These are phyloP conservation scores for Stegastes partitus DNA, from an alignment of 2,113 vertebrate genomes.

Conservation along the genomic window DNA sequence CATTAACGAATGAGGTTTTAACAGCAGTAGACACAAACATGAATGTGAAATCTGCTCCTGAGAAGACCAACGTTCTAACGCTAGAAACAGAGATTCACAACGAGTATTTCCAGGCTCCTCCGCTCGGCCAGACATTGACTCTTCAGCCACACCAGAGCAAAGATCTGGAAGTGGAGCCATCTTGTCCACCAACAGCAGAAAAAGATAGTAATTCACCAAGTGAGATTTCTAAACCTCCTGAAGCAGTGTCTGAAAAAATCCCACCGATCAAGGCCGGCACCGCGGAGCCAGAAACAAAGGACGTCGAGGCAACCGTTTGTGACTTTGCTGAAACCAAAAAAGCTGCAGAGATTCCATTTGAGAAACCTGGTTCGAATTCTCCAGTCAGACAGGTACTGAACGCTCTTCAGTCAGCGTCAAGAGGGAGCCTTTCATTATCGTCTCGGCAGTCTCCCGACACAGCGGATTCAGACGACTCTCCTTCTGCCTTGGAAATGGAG, in stretches of 20 bases:
- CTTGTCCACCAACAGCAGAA: slow-evolving; percentile 8
- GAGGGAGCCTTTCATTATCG: slow-evolving; percentile 71
- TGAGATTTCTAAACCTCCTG: slow-evolving; percentile 31
- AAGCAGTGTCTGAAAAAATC: slow-evolving; percentile 21
- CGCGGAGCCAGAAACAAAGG: slow-evolving; percentile 46
- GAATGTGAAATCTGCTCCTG: slow-evolving; percentile 60
- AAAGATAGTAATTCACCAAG: slow-evolving; percentile 5
- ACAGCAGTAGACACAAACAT: slow-evolving; percentile 56
- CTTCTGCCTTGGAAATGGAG: slow-evolving; percentile 87
- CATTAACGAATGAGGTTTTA: not conserved
- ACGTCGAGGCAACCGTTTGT: slow-evolving; percentile 25
- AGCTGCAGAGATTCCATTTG: slow-evolving; percentile 56
- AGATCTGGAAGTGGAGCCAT: slow-evolving; percentile 30
- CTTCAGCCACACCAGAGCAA: slow-evolving; percentile 58
- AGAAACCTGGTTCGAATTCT: slow-evolving; percentile 72
- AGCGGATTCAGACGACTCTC: slow-evolving; percentile 85
- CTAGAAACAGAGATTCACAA: slow-evolving; percentile 80
- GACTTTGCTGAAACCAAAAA: slow-evolving; percentile 64
- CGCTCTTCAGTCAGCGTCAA: slow-evolving; percentile 73
- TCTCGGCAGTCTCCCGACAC: slow-evolving; percentile 81
- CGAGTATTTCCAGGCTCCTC: slow-evolving; percentile 81
- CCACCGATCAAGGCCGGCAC: slow-evolving; percentile 3
- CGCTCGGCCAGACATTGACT: slow-evolving; percentile 71
- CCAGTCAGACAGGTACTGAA: slow-evolving; percentile 75
- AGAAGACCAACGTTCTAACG: slow-evolving; percentile 75